These are phyloP conservation scores for Bergia sp. DNA, from an alignment of 92 coral and sea anemone species.

Conservation along the genomic window DNA sequence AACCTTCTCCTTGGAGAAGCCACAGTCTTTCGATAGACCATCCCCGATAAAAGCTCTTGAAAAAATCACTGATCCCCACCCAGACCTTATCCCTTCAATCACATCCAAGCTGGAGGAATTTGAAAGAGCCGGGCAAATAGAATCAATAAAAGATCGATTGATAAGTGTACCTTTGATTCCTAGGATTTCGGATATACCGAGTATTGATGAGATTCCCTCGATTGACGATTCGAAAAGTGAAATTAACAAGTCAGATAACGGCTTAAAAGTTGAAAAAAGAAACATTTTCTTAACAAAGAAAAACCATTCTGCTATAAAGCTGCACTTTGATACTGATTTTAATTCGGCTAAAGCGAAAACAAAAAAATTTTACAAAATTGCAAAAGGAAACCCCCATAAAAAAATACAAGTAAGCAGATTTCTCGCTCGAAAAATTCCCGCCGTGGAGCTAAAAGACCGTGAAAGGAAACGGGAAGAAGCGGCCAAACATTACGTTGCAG, in stretches of 20 bases:
- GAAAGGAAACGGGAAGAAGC: background rate
- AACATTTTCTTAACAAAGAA: background rate
- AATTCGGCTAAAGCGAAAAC: no score
- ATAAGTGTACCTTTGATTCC: slow-evolving; percentile 54
- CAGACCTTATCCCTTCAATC: slow-evolving; percentile 66
- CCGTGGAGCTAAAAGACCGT: background rate
- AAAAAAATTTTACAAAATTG: background rate
- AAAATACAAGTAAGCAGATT: background rate
- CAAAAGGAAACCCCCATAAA: background rate
- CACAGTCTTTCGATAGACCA: slow-evolving; percentile 64
- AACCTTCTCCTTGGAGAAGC: slow-evolving; percentile 58
- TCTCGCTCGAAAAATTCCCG: background rate
- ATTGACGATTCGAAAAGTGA: background rate
- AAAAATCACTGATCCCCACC: slow-evolving; percentile 46
- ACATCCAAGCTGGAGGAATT: slow-evolving; percentile 50
- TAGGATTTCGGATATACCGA: slow-evolving; percentile 62
- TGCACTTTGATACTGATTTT: background rate
- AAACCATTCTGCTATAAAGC: background rate
- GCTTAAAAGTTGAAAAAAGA: background rate
- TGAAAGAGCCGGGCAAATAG: slow-evolving; percentile 53
- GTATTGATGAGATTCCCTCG: slow-evolving; percentile 41
- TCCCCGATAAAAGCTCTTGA: slow-evolving; percentile 68
- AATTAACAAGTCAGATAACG: background rate
- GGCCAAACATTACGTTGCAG: background rate
- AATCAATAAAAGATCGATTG: slow-evolving; percentile 63